These are phyloP conservation scores for Limnephilus marmoratus DNA, from an alignment of 2,888 invertebrate genomes.

Conservation along the genomic window DNA sequence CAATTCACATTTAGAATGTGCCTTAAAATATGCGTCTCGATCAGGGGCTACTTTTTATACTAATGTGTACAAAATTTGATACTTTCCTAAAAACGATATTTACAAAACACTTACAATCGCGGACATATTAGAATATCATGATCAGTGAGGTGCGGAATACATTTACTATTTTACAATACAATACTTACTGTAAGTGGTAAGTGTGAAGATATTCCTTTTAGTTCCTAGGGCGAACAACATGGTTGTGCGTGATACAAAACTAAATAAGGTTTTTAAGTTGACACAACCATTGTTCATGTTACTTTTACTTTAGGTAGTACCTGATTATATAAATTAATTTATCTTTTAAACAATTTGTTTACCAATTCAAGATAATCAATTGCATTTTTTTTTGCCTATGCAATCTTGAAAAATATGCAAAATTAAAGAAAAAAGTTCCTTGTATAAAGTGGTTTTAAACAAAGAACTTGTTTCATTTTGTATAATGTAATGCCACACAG, in stretches of 20 bases:
- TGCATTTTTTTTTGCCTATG: background rate
- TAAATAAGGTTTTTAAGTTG: background rate
- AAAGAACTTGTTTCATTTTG: too few relatives aligned
- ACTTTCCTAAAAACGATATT: slow-evolving; percentile 60
- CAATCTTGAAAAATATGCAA: background rate
- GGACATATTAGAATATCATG: slow-evolving; percentile 12
- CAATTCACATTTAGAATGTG: slow-evolving; percentile 63
- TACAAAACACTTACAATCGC: slow-evolving; percentile 50
- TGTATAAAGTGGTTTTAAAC: too few relatives aligned
- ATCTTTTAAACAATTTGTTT: background rate
- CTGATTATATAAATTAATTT: background rate
- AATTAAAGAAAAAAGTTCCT: too few relatives aligned
- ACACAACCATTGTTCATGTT: slow-evolving; percentile 8
- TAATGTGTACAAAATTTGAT: slow-evolving; percentile 64
- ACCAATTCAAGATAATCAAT: background rate
- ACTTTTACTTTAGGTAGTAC: background rate
- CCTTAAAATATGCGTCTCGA: slow-evolving; percentile 55
- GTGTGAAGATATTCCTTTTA: background rate
- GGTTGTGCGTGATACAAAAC: background rate
- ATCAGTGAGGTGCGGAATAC: slow-evolving; percentile 32
- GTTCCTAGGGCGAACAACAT: background rate
- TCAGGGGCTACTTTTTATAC: slow-evolving; percentile 51
- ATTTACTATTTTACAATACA: slow-evolving; percentile 22
- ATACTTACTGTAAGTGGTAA: background rate
- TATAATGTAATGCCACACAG: too few relatives aligned